These are phyloP conservation scores for Arnoldichthys spilopterus DNA, from an alignment of 2,797 vertebrate species.

Conservation along the genomic window DNA sequence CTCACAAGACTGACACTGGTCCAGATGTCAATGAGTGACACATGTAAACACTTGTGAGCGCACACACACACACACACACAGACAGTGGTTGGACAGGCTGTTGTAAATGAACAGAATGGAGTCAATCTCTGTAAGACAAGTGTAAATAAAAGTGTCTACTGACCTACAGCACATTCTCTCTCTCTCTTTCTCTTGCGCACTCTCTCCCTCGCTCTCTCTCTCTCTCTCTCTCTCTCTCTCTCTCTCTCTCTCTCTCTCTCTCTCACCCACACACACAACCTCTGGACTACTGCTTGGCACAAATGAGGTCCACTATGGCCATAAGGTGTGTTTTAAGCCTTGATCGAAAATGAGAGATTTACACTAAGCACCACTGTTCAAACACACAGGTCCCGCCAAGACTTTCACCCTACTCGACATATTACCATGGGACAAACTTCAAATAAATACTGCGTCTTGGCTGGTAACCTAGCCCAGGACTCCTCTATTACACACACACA, in stretches of 20 bases:
- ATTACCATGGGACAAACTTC: conserved; percentile 70
- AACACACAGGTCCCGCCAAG: conserved; percentile 67
- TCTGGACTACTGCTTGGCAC: neutral
- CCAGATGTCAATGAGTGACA: conserved; percentile 70
- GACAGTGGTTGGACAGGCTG: conserved; percentile 18
- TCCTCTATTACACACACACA: conserved; percentile 48
- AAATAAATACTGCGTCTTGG: conserved; percentile 71
- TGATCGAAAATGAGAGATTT: conserved; percentile 63
- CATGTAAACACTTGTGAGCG: conserved; percentile 64
- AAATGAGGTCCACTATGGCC: neutral
- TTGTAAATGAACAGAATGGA: conserved; percentile 39
- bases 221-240: neutral
- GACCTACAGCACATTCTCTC: conserved; percentile 27
- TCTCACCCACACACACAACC: neutral
- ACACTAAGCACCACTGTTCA: conserved; percentile 71
- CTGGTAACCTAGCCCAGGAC: conserved; percentile 61
- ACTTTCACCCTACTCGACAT: conserved; percentile 72
- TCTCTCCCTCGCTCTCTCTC: conserved; percentile 1
- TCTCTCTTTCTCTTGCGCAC: conserved; percentile 14
- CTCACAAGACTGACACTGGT: conserved; percentile 33
- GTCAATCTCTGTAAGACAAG: conserved; percentile 40
- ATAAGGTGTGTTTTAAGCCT: conserved; percentile 23
- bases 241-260: neutral
- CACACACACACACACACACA: conserved; percentile 58
- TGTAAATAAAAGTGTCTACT: conserved; percentile 50